Evolutionary conservation across 2,888 invertebrate species (phyloP).

Genomic region (Erpobdella octoculata): DNA sequence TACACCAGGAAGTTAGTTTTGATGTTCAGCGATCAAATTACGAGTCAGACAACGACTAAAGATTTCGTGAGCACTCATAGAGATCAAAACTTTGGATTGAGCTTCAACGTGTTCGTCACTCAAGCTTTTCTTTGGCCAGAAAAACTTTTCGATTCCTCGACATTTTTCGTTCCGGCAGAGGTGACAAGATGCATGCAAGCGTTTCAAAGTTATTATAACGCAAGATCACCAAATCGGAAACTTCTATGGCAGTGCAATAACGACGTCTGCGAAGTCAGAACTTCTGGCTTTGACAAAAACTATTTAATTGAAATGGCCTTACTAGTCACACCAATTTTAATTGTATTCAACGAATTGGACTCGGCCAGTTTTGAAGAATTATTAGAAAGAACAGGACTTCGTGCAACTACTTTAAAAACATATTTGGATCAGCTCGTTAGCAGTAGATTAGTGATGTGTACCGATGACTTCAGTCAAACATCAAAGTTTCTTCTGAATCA

Average conservation of each 20-base stretch:
- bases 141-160: too few relatives aligned
- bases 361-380: neutral
- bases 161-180: neutral
- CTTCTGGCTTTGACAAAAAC: neutral
- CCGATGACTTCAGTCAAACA: neutral
- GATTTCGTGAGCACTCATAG: too few relatives aligned
- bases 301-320: neutral
- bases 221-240: neutral
- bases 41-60: too few relatives aligned
- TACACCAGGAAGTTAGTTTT: too few relatives aligned
- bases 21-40: too few relatives aligned
- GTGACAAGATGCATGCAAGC: neutral
- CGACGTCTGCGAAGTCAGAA: neutral
- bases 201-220: neutral
- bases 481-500: neutral
- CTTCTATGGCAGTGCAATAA: neutral
- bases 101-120: too few relatives aligned
- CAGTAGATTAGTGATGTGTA: neutral
- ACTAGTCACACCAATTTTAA: neutral
- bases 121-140: too few relatives aligned
- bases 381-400: neutral
- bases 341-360: neutral
- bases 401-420: neutral
- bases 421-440: neutral
- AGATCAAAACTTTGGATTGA: too few relatives aligned